Evolutionary conservation across 2,888 invertebrate species (phyloP).

Genomic region (Callimorpha dominula): DNA sequence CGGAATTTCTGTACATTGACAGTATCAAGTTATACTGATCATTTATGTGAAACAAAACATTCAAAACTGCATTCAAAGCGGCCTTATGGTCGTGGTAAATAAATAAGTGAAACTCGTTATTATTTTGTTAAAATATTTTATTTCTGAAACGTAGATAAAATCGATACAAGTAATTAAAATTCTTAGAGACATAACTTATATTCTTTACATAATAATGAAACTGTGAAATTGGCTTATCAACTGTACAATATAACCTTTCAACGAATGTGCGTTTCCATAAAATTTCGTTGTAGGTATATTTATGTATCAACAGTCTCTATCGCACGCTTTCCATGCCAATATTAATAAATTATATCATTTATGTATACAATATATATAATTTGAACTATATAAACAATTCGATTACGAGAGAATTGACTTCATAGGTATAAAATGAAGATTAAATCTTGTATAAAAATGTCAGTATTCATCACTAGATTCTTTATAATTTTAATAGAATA

Average conservation of each 20-base stretch:
- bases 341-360: conserved; percentile 65
- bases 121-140: conserved; percentile 86
- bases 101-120: conserved; percentile 53
- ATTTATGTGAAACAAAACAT: too few species aligned
- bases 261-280: conserved; percentile 71
- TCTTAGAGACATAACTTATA: conserved; percentile 83
- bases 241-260: conserved; percentile 70
- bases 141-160: conserved; percentile 87
- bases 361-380: conserved; percentile 59
- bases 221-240: conserved; percentile 83
- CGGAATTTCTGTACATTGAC: too few species aligned
- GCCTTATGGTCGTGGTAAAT: background rate
- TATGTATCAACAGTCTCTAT: conserved; percentile 73
- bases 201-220: conserved; percentile 83
- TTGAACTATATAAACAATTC: conserved; percentile 73
- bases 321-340: conserved; percentile 73
- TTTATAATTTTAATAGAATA: conserved; percentile 63
- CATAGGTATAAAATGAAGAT: conserved; percentile 78
- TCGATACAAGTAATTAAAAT: conserved; percentile 86
- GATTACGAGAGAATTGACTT: conserved; percentile 82
- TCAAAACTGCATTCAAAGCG: too few species aligned
- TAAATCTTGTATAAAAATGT: conserved; percentile 75
- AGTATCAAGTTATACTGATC: too few species aligned
- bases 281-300: conserved; percentile 67
- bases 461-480: conserved; percentile 64